Base-by-base conservation (phyloP, 1,140 invertebrate species). In the Drosophila lacteicornis region DNA sequence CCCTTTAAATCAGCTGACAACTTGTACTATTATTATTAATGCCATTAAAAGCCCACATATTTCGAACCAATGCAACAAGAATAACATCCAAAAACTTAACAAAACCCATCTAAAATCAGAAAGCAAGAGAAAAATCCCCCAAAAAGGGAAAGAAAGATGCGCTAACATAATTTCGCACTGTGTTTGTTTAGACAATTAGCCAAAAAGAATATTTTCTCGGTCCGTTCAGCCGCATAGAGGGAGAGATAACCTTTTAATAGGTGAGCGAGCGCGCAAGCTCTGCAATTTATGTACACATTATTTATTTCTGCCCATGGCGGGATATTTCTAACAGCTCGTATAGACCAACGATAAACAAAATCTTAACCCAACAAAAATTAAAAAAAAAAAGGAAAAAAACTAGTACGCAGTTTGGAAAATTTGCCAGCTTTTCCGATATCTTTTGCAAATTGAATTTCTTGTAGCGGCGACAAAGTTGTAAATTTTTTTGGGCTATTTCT, bases 401-500 rank as follows among this genome's bases (percentile, higher is more conserved):
- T 75, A 46, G 53, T 75, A 75, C 74, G 74, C 74, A 76, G 73
- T 75, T 75, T 57, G 42, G 50, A 76, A 79, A 60, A 40, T 66
- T 80, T 40, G 46, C 53, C 40, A 43, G 49, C 17, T 75, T 55
- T 76, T 71, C 57, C 57, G 61, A 62, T 75, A 67, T 73, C 33
- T 68, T 60, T 30, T 50, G 66, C 57, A 75, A 82, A 83, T 82
- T 71, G 60, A 80, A 71, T 79, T 62, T 67, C 36, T 33, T 11
- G 17, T 27, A 27, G 68, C 50, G 49, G 78, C 80, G 77, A 87
- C 77, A 86, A 86, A 82, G 76, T 80, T 87, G 84, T 87, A 87
- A 83, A 87, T 88, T 78, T 80, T 70, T 53, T 59, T 33, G 50
- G 50, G 43, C 47, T 90, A 88, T 88, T 88, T 88, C 71, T 68